Conservation (phyloP, 2,113 vertebrate species). For the Gyps fulvus region DNA sequence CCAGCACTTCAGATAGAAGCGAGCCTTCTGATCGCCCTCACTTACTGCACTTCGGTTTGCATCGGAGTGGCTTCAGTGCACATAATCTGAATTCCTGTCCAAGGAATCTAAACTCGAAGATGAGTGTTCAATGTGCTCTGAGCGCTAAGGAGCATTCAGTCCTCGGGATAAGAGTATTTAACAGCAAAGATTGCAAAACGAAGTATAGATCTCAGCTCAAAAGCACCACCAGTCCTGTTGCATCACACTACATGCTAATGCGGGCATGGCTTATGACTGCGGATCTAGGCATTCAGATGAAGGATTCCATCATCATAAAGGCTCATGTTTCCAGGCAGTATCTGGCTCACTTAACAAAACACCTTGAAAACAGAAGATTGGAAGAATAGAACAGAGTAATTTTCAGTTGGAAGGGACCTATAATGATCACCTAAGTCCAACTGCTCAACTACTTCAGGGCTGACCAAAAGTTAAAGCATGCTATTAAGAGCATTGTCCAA, state of each 20-base stretch:
- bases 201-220: not conserved
- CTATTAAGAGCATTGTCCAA: not conserved
- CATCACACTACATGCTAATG: not conserved
- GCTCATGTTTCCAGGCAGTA: not conserved
- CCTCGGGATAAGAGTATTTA: not conserved
- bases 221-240: not conserved
- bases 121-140: too few relatives aligned
- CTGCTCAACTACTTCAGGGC: not conserved
- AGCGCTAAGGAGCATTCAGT: not conserved
- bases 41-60: not conserved
- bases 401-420: not conserved
- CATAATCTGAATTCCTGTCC: not conserved
- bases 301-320: not conserved
- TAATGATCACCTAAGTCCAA: too few relatives aligned
- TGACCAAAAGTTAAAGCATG: not conserved
- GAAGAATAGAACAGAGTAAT: not conserved
- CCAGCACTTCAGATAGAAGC: not conserved
- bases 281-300: not conserved
- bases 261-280: not conserved
- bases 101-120: not conserved
- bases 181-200: not conserved
- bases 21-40: not conserved
- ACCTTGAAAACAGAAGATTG: not conserved
- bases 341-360: not conserved
- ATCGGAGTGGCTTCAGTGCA: not conserved